phyloP scores from a whole-genome alignment of 2,113 vertebrate species.

The Poeciliopsis turrubarensis region DNA sequence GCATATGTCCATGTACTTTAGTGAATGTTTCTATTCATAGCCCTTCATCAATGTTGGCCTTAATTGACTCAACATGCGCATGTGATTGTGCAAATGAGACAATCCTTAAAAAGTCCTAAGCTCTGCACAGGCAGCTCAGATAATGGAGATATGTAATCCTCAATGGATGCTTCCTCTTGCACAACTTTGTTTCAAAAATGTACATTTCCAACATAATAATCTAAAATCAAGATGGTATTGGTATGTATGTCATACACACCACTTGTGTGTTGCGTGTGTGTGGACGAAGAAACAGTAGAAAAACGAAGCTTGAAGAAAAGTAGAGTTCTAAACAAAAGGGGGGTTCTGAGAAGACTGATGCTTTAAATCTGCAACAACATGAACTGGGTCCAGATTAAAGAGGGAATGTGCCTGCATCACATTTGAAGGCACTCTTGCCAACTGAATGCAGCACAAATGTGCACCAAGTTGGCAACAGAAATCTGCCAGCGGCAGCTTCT shows the following conservation, averaged over 20 bases:
- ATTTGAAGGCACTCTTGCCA: too few relatives aligned
- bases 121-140: conserved; percentile 44
- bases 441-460: not conserved
- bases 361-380: not conserved
- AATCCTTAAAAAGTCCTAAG: conserved; percentile 61
- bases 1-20: not conserved
- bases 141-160: conserved; percentile 22
- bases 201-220: conserved; percentile 9
- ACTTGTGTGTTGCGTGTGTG: too few relatives aligned
- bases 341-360: not conserved
- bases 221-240: conserved; percentile 10
- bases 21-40: conserved; percentile 36
- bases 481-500: not conserved
- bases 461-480: not conserved
- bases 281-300: not conserved
- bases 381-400: not conserved
- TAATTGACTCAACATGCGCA: conserved; percentile 65
- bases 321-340: not conserved
- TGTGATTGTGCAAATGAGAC: conserved; percentile 69
- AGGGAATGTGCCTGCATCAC: not conserved
- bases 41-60: conserved; percentile 44
- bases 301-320: not conserved
- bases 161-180: conserved; percentile 24
- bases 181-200: conserved; percentile 18
- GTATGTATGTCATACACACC: too few relatives aligned